A percentile compares a stretch with the other conserved stretches of the same genome.
Conservation (phyloP, 2,797 vertebrate genomes). For the Monodelphis domestica region DNA sequence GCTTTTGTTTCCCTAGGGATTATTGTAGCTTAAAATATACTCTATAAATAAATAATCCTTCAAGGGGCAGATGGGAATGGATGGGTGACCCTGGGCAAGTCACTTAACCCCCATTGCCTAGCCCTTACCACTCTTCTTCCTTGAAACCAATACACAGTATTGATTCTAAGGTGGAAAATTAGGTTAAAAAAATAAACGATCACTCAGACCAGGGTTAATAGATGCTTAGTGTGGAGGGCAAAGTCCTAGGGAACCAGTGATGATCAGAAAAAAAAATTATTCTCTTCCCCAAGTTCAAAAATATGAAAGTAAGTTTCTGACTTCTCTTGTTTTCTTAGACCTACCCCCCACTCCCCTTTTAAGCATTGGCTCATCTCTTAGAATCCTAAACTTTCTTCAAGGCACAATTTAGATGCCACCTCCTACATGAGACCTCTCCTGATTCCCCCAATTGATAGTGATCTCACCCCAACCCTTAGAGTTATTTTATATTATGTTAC, state of each 20-base stretch:
- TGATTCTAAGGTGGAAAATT: no score
- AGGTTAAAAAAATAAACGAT: no score
- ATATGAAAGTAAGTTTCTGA: not conserved
- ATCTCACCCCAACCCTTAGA: not conserved
- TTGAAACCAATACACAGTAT: no score
- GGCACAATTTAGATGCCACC: not conserved
- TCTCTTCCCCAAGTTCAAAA: not conserved
- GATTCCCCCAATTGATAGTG: not conserved
- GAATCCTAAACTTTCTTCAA: not conserved
- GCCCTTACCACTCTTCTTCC: no score
- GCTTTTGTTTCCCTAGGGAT: not conserved
- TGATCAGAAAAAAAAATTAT: not conserved
- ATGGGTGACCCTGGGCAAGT: no score
- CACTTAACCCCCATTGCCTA: no score
- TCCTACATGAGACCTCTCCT: not conserved
- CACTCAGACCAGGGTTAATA: not conserved
- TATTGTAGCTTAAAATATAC: not conserved
- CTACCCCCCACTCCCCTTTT: not conserved
- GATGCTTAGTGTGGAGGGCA: not conserved
- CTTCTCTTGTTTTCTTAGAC: not conserved
- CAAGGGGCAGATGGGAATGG: no score
- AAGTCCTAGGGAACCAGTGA: not conserved
- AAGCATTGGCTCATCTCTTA: not conserved
- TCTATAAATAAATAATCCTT: not conserved
- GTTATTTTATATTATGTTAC: not conserved